Base-by-base conservation (phyloP, 2,797 vertebrate species). In the Manis crassicaudata region DNA sequence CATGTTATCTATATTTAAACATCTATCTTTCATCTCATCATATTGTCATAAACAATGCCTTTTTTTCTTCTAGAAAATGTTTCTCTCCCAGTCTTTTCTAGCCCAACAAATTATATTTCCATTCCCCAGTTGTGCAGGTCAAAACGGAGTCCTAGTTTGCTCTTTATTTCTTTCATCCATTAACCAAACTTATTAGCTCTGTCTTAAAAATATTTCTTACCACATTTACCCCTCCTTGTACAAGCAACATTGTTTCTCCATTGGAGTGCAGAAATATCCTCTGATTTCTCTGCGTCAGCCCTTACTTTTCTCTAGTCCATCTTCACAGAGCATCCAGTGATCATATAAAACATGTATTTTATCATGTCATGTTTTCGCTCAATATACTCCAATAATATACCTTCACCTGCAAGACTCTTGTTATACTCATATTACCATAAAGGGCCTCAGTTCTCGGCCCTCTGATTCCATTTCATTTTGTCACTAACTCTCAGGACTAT, bases 151-250 rank as follows among this genome's bases (percentile, higher is more conserved):
- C 52, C 23, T 87, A 43, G 21, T 75, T 96, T 72, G 14, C 10
- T 93, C 25, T 60, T 82, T 76, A 32, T 12, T 10, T 76, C 29
- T 95, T 21, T 50, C 56, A 46, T 29, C 46, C 40, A 67, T 50
- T 93, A 88, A 86, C 17, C 11, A 60, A 81, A 60, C 6, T 20
- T 70, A 0, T 70, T 40, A 76, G 14, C 20, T 60, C 35, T 21
- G 29, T 11, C 56, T 73, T 92, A n/a, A 84, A 79, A 88, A 76
- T 87, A 62, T 54, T 87, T 93, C 52, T 94, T 9, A n/a, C 18
- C 32, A 17, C 5, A 27, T 37, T n/a, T 2, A 58, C 29, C 3
- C 21, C 85, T 65, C 3, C 21, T 85, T 65, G 11, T 67, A 37
- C 32, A 23, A 70, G 23, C 10, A n/a, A 14, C 25, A 46, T 17